Percentiles rank a stretch among this genome's conserved stretches.
phyloP scores from a whole-genome alignment of 2,797 vertebrate species.

The Clarias laeviceps region DNA sequence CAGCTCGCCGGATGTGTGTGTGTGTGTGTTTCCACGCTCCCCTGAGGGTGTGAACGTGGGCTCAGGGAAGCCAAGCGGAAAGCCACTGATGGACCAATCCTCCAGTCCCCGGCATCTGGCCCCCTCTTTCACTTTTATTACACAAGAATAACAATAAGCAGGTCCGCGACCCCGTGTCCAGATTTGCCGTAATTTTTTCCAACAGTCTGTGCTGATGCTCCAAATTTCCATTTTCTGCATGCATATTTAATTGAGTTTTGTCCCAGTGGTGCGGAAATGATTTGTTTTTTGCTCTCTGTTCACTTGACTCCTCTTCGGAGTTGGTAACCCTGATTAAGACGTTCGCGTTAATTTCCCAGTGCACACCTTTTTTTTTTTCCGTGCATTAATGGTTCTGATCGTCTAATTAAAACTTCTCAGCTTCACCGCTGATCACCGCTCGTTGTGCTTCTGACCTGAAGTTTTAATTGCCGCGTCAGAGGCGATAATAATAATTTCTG shows the following conservation, averaged over 20 bases:
- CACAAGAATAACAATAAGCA: conserved; percentile 85
- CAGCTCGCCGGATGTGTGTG: conserved; percentile 64
- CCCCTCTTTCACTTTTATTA: conserved; percentile 79
- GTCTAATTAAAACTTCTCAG: conserved; percentile 89
- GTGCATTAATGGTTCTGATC: conserved; percentile 89
- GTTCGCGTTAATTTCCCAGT: conserved; percentile 88
- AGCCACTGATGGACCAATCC: conserved; percentile 77
- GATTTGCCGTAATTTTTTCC: conserved; percentile 78
- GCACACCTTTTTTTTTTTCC: conserved; percentile 81
- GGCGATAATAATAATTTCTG: conserved; percentile 88
- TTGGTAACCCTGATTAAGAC: conserved; percentile 88
- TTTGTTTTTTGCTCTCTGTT: conserved; percentile 88
- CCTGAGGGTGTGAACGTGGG: conserved; percentile 43
- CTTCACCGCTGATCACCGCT: conserved; percentile 86
- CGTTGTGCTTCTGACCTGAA: conserved; percentile 87
- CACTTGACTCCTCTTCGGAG: conserved; percentile 88
- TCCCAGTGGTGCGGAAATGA: conserved; percentile 88
- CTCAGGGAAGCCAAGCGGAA: conserved; percentile 74
- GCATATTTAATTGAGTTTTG: conserved; percentile 89
- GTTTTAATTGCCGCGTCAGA: conserved; percentile 88
- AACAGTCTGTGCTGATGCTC: conserved; percentile 78
- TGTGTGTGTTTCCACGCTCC: conserved; percentile 32
- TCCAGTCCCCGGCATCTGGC: conserved; percentile 75
- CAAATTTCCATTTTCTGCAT: conserved; percentile 86
- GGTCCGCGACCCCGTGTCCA: conserved; percentile 77